These are phyloP conservation scores for Philotrypesis tridentata DNA, from an alignment of 1,140 invertebrate species.

Conservation along the genomic window DNA sequence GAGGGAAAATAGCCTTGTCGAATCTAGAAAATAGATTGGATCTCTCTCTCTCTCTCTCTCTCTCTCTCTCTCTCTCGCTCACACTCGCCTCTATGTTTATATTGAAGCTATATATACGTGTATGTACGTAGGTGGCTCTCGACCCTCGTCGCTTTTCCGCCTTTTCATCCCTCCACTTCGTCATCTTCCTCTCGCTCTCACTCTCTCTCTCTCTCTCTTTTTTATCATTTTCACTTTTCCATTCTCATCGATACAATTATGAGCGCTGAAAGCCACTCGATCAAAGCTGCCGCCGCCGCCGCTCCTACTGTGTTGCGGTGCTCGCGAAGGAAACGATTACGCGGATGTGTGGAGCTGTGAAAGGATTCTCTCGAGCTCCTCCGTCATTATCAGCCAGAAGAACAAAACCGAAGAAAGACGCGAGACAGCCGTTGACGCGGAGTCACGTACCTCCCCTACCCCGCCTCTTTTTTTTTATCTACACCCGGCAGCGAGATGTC, in stretches of 20 bases:
- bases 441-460: too few species aligned
- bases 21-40: constrained; percentile 19
- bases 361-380: not conserved
- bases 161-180: not conserved
- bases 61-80: not conserved
- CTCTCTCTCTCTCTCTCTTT: too few species aligned
- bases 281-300: not conserved
- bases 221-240: constrained; percentile 19
- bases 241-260: constrained; percentile 18
- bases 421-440: too few species aligned
- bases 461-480: too few species aligned
- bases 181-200: not conserved
- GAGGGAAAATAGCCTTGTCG: constrained; percentile 4
- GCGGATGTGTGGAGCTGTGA: not conserved
- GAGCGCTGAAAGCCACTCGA: constrained; percentile 18
- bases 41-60: not conserved
- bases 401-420: not conserved
- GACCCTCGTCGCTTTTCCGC: not conserved
- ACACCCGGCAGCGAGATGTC: too few species aligned
- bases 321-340: constrained; percentile 9
- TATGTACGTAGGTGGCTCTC: not conserved
- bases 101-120: not conserved
- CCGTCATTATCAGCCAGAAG: not conserved
- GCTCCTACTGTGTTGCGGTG: too few species aligned
- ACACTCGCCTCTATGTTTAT: too few species aligned